These are phyloP conservation scores for Ephydatia muelleri DNA, from an alignment of 37 sponge, comb jelly and placozoan species.

Conservation along the genomic window DNA sequence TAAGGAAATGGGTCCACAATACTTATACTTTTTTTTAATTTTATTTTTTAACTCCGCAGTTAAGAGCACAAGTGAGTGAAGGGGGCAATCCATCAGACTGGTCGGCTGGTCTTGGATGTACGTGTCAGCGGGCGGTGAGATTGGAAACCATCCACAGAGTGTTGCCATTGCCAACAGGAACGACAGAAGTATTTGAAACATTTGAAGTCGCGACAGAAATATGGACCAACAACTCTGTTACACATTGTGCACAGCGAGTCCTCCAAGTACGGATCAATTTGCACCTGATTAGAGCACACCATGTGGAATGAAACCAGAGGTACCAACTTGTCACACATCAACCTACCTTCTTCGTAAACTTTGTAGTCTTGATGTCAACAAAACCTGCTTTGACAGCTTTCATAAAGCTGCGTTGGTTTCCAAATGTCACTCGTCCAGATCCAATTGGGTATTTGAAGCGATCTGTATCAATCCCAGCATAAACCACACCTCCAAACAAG, in stretches of 20 bases:
- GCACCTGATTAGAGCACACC: constrained; percentile 65
- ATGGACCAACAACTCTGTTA: constrained; percentile 88
- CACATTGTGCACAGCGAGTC: constrained; percentile 95
- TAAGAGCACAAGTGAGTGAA: background rate
- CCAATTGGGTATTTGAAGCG: constrained; percentile 98
- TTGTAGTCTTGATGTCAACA: constrained; percentile 94
- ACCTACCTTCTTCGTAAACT: constrained; percentile 92
- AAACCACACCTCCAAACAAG: constrained; percentile 98
- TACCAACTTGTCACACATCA: background rate
- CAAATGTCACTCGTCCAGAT: constrained; percentile 97
- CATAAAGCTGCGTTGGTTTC: constrained; percentile 89
- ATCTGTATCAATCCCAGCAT: constrained; percentile 98
- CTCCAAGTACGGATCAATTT: constrained; percentile 97
- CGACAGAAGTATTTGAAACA: constrained; percentile 99
- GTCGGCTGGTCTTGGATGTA: constrained; percentile 69
- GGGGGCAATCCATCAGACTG: background rate
- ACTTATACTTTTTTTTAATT: background rate
- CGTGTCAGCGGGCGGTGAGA: constrained; percentile 91
- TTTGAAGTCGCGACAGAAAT: constrained; percentile 93
- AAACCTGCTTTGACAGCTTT: constrained; percentile 95
- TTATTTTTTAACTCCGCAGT: background rate
- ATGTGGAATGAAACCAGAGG: background rate
- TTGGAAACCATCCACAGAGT: constrained; percentile 86
- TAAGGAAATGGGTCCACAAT: background rate
- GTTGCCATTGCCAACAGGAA: constrained; percentile 99